Base-by-base conservation (phyloP, 2,888 invertebrate genomes). In the Erynnis tages region DNA sequence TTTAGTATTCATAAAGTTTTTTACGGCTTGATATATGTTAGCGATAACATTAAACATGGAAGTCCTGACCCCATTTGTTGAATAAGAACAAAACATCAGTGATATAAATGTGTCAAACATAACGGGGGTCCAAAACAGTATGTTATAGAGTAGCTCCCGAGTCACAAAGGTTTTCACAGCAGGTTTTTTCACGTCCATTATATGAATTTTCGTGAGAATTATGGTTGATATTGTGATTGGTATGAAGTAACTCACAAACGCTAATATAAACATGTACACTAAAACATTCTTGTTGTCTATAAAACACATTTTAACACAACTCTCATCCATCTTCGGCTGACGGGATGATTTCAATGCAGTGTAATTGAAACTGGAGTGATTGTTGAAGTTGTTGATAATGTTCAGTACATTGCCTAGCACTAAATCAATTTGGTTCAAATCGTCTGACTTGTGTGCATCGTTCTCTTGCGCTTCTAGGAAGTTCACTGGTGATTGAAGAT, bases 71-170 rank as follows among this genome's bases (percentile, higher is more conserved):
- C 79, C 75, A 53, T 79, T 72, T 70, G 76, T 82, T 1, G 77
- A 64, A 54, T 82, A 85, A 0, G 85, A 76, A 67, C 90, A 90
- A 29, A 85, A 55, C 38, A 84, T 65, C 7, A 87, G 58, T 0
- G 88, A 83, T 4, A 90, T 52, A 62, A 86, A 79, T 23, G 82
- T 82, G 55, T 90, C 87, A 63, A 90, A 81, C 79, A 88, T 82
- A 0, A 85, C 80, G 0, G 89, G 89, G 11, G 81, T 82, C 90
- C 90, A 90, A 61, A 90, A 86, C 8, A 89, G 60, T 34, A 89
- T 66, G 53, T 84, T 89, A 45, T 84, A 89, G 8, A 89, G 54
- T n/a, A 87, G 54, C 56, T 88, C 86, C 45, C 83, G 68, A 10
- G 73, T 80, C 1, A 85, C 77, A 73, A 76, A 80, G 1, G 71